A percentile compares a stretch with the other conserved stretches of the same genome.
These are phyloP conservation scores for Apodemia duryi DNA, from an alignment of 2,888 invertebrate species.

Conservation along the genomic window DNA sequence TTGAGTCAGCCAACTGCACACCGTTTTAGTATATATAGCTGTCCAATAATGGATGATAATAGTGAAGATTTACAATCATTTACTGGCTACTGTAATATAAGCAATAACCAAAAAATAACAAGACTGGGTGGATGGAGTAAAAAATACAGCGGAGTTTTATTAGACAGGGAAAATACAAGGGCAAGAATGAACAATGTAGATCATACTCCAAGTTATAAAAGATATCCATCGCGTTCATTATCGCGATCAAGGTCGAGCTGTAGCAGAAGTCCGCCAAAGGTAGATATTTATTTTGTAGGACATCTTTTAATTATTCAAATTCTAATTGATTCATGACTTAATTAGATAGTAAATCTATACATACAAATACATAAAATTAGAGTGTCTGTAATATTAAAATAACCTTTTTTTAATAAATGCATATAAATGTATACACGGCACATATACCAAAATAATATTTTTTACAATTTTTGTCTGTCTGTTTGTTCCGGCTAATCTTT, in stretches of 20 bases:
- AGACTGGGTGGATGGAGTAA: slow-evolving; percentile 67
- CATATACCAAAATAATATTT: too few species aligned
- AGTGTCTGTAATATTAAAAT: too few species aligned
- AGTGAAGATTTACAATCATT: slow-evolving; percentile 67
- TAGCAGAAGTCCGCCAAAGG: slow-evolving; percentile 72
- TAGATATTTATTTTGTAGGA: slow-evolving; percentile 38
- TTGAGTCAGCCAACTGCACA: slow-evolving; percentile 82
- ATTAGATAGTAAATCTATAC: too few species aligned
- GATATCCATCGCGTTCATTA: slow-evolving; percentile 67
- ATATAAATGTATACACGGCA: too few species aligned
- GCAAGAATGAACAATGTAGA: slow-evolving; percentile 70
- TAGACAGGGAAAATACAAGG: slow-evolving; percentile 65
- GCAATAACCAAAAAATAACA: slow-evolving; percentile 69
- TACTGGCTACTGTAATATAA: slow-evolving; percentile 69
- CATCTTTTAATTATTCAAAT: too few species aligned
- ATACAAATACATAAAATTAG: too few species aligned
- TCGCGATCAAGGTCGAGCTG: slow-evolving; percentile 69
- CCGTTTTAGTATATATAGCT: slow-evolving; percentile 83
- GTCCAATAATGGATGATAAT: slow-evolving; percentile 78
- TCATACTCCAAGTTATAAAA: slow-evolving; percentile 78
- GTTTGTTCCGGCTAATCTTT: too few species aligned
- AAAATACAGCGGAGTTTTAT: slow-evolving; percentile 57
- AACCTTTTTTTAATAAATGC: too few species aligned
- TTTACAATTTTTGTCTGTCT: too few species aligned
- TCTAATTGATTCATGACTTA: too few species aligned